Conservation (phyloP, 2,797 vertebrate genomes). For the Chelidonichthys spinosus region DNA sequence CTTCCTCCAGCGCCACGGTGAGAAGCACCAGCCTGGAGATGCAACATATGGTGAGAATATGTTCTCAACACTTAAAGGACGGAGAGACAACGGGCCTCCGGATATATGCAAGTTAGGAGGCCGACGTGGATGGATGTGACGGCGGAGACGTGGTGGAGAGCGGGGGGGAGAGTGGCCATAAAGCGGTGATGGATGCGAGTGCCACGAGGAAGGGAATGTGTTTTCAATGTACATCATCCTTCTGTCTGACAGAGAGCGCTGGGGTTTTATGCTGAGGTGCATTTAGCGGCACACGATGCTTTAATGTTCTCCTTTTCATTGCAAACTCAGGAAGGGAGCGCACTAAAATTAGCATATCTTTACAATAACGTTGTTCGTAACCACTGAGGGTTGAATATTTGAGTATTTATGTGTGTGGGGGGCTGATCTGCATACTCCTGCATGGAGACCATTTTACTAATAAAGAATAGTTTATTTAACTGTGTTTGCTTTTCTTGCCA, state of each 20-base stretch:
- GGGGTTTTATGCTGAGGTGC: slow-evolving; percentile 56
- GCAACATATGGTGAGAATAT: slow-evolving; percentile 53
- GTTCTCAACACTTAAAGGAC: slow-evolving; percentile 63
- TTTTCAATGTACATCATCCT: slow-evolving; percentile 79
- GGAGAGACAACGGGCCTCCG: slow-evolving; percentile 51
- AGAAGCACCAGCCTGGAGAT: slow-evolving; percentile 16
- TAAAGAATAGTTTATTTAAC: background rate
- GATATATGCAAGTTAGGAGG: slow-evolving; percentile 68
- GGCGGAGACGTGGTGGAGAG: slow-evolving; percentile 56
- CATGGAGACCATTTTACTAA: too few species aligned
- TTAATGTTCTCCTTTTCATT: slow-evolving; percentile 58
- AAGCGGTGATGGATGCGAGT: slow-evolving; percentile 79
- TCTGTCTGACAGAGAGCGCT: slow-evolving; percentile 75
- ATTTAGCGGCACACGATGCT: slow-evolving; percentile 59
- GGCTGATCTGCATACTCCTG: background rate
- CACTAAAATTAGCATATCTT: slow-evolving; percentile 46
- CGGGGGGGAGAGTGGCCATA: slow-evolving; percentile 70
- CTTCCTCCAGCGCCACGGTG: background rate
- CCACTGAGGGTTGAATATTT: slow-evolving; percentile 25
- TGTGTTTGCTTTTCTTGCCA: background rate
- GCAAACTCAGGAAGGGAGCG: slow-evolving; percentile 30
- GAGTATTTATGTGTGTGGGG: background rate
- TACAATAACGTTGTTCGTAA: slow-evolving; percentile 31
- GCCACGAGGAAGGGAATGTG: slow-evolving; percentile 74
- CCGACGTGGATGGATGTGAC: slow-evolving; percentile 78